Base-by-base conservation (phyloP, 2,888 invertebrate species). In the Caenorhabditis panamensis region DNA sequence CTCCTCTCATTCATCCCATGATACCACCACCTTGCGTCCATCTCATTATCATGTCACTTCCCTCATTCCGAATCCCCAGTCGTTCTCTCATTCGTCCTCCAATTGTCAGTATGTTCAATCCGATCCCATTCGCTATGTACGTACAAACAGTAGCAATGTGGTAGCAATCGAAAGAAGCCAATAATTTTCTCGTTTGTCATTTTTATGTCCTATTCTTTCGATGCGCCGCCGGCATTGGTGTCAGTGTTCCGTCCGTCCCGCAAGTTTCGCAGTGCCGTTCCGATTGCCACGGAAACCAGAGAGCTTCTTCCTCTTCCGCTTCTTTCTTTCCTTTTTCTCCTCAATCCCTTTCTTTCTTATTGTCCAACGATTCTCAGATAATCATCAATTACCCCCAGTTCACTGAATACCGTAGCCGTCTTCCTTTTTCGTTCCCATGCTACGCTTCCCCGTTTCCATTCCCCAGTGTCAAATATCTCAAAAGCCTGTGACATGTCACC, bases 171-270 rank as follows among this genome's bases (percentile, higher is more conserved):
- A 44, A 26, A n/a, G 64, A 73, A 73, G 72, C 75, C 66, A 75
- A 75, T 75, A 75, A 75, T 75, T 75, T 75, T 66, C 75, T 76
- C 76, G 68, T 76, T 76, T 68, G 68, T 76, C 76, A 76, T 67
- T 76, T 76, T 67, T 67, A 67, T 68, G 61, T 67, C 62, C 47
- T 62, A 62, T 61, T 64, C 31, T 31, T 9, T 31, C 31, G 4
- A 4, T 31, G 31, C 31, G 4, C 9, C 31, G n/a, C n/a, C n/a
- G n/a, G n/a, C n/a, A n/a, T n/a, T n/a, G n/a, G 41, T 41, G 41
- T 54, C 28, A 54, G 31, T 67, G 31, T 18, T 44, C 37, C 67
- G 44, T 41, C 59, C 59, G 58, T 59, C 68, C 37, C n/a, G n/a
- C n/a, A n/a, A n/a, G n/a, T n/a, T n/a, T n/a, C n/a, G n/a, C n/a